Conservation (phyloP, 2,113 vertebrate genomes). For the Etheostoma spectabile region DNA sequence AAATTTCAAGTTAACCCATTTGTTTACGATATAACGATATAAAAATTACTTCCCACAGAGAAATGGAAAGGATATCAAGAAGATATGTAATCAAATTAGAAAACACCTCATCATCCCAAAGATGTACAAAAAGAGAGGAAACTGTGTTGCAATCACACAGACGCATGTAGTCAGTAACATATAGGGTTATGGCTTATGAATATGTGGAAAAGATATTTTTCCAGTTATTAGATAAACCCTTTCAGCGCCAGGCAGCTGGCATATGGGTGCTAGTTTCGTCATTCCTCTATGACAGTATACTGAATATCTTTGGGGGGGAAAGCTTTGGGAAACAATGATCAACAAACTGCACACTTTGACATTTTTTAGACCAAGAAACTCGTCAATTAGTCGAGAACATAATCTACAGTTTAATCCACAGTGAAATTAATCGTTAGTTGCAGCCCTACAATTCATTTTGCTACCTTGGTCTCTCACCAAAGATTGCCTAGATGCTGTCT, state of each 20-base stretch:
- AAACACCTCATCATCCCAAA: background rate
- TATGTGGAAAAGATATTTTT: conserved; percentile 12
- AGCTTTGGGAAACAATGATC: too few relatives aligned
- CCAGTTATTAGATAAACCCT: conserved; percentile 35
- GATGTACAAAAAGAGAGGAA: background rate
- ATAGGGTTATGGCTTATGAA: conserved; percentile 26
- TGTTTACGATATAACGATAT: too few relatives aligned
- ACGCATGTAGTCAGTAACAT: background rate
- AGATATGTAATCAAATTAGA: background rate
- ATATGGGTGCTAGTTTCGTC: background rate
- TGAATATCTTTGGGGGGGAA: too few relatives aligned
- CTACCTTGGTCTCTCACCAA: background rate
- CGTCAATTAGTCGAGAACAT: too few relatives aligned
- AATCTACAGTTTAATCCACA: too few relatives aligned
- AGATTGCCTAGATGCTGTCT: conserved; percentile 10
- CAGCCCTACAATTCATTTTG: background rate
- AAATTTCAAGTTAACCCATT: background rate
- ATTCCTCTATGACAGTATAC: too few relatives aligned
- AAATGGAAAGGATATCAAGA: background rate
- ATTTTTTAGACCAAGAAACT: too few relatives aligned
- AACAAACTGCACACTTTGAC: too few relatives aligned
- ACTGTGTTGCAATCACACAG: background rate
- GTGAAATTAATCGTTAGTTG: too few relatives aligned
- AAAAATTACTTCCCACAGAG: background rate
- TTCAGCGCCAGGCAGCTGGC: conserved; percentile 32